Conservation (phyloP, 2,113 vertebrate genomes). For the Capreolus pygargus region DNA sequence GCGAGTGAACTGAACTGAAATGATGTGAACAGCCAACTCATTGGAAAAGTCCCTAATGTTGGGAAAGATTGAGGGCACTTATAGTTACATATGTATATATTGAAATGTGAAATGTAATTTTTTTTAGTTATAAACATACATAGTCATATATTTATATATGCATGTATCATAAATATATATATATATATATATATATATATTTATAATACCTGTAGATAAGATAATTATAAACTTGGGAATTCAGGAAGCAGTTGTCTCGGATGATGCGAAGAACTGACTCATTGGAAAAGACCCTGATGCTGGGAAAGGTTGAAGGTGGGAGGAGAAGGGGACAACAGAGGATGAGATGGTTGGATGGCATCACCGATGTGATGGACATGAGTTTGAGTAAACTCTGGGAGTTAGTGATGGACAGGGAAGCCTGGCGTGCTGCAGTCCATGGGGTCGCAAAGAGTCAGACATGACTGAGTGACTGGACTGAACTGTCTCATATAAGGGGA, state of each 20-base stretch:
- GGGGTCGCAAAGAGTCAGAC: not conserved
- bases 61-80: not conserved
- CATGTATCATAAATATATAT: not conserved
- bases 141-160: not conserved
- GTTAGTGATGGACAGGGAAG: not conserved
- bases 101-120: not conserved
- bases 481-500: not conserved
- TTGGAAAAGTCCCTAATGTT: not conserved
- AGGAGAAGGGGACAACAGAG: not conserved
- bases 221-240: not conserved
- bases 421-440: not conserved
- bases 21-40: not conserved
- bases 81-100: not conserved
- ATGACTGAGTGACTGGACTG: accelerated
- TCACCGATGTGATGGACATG: not conserved
- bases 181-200: not conserved
- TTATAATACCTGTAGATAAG: not conserved
- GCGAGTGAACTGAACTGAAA: not conserved
- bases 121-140: not conserved
- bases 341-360: not conserved
- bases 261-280: not conserved
- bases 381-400: not conserved
- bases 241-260: not conserved
- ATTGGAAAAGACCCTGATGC: not conserved
- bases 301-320: not conserved